These are phyloP conservation scores for Ommatoiulus sabulosus DNA, from an alignment of 2,888 invertebrate species.

Conservation along the genomic window DNA sequence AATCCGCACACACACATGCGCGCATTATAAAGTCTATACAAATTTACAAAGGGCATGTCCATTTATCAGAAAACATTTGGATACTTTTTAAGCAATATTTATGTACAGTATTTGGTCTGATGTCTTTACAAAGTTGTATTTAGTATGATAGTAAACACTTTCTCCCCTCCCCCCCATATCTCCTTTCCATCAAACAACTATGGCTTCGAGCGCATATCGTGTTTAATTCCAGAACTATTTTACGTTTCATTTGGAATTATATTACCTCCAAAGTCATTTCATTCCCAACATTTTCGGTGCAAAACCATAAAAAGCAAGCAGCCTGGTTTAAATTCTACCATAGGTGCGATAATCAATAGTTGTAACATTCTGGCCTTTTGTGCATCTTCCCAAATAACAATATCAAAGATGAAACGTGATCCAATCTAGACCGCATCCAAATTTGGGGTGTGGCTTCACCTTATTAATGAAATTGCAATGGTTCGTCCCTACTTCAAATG, in stretches of 20 bases:
- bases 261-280: neutral
- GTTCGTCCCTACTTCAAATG: neutral
- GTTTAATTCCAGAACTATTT: neutral
- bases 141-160: too few species aligned
- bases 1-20: too few species aligned
- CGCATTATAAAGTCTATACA: too few species aligned
- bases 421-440: neutral
- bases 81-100: too few species aligned
- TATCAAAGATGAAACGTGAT: conserved; percentile 6
- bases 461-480: conserved; percentile 20
- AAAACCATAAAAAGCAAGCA: neutral
- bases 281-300: neutral
- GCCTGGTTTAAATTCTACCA: neutral
- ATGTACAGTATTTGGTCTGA: too few species aligned
- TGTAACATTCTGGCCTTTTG: conserved; percentile 22
- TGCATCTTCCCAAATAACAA: neutral
- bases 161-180: too few species aligned
- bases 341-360: conserved; percentile 9
- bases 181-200: too few species aligned
- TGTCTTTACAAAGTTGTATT: too few species aligned
- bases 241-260: neutral
- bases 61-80: too few species aligned
- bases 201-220: neutral
- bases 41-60: too few species aligned
- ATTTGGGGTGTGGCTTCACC: conserved; percentile 3